Evolutionary conservation across 53 echinoderm and acorn worm genomes (phyloP).

Genomic region (Apostichopus leukothele): DNA sequence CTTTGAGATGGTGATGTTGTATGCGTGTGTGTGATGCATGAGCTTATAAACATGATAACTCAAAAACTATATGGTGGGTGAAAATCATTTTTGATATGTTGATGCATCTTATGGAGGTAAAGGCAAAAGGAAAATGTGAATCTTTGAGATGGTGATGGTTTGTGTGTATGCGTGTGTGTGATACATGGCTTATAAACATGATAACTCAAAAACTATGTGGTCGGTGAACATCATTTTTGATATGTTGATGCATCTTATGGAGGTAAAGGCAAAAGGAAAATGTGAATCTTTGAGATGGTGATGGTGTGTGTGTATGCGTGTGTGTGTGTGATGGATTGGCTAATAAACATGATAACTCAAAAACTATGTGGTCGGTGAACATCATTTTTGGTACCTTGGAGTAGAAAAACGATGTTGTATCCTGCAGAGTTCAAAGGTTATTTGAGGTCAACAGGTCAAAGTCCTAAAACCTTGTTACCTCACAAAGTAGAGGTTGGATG

Average conservation of each 20-base stretch:
- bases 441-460: conserved; percentile 4
- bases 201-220: background rate
- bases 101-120: too few species aligned
- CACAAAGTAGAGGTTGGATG: too few species aligned
- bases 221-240: too few species aligned
- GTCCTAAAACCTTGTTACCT: too few species aligned
- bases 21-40: background rate
- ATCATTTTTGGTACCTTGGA: too few species aligned
- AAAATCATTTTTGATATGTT: too few species aligned
- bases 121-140: too few species aligned
- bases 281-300: background rate
- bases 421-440: background rate
- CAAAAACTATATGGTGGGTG: background rate
- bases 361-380: background rate
- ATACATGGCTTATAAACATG: background rate
- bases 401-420: too few species aligned
- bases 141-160: background rate
- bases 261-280: background rate
- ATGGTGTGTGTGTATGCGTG: background rate
- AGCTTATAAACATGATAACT: background rate
- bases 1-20: background rate
- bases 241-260: too few species aligned
- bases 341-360: background rate
- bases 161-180: background rate
- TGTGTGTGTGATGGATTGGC: background rate